Base-by-base conservation (phyloP, 2,888 invertebrate genomes). In the Chrysolina americana region DNA sequence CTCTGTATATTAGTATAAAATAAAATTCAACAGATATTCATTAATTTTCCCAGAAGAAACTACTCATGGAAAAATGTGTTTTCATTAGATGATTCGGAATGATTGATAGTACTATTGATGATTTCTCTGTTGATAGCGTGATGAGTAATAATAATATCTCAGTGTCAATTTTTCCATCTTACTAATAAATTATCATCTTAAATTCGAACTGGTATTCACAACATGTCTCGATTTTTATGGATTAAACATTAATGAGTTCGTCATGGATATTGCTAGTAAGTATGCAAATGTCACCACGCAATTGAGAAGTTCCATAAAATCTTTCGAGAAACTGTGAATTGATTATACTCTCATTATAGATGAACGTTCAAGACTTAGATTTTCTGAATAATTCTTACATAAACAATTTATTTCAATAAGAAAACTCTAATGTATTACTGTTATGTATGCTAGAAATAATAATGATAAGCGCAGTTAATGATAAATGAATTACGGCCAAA, bases 211-310 rank as follows among this genome's bases (percentile, higher is more conserved):
- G 50, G 11, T 19, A 17, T 50, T 50, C 15, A 17, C 9, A 17
- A 17, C 9, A 50, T 19, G 17, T 50, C 1, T 15, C 19, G 19
- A 50, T 50, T 50, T 50, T 50, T 50, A 50, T 50, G 50, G 50
- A 50, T 10, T 50, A 17, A 17, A 50, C 19, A 50, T 50, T n/a
- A 13, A 50, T 50, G 50, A 50, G 50, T 2, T 8, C 9, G 50
- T n/a, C 50, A 17, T 50, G n/a, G n/a, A 50, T 50, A 50, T 50
- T 50, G 50, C 10, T 50, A 50, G 19, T 17, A 50, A n/a, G 19
- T 50, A 50, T 50, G 50, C 50, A 50, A 50, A 50, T 50, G 19
- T 50, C n/a, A 17, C 19, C 50, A 50, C 50, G 50, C 13, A 47
- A n/a, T 15, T 47, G 47, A 15, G 13, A 15, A 13, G 13, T 47